Evolutionary conservation across 2,797 vertebrate genomes (phyloP).

Genomic region (Gadopsis bispinosus): DNA sequence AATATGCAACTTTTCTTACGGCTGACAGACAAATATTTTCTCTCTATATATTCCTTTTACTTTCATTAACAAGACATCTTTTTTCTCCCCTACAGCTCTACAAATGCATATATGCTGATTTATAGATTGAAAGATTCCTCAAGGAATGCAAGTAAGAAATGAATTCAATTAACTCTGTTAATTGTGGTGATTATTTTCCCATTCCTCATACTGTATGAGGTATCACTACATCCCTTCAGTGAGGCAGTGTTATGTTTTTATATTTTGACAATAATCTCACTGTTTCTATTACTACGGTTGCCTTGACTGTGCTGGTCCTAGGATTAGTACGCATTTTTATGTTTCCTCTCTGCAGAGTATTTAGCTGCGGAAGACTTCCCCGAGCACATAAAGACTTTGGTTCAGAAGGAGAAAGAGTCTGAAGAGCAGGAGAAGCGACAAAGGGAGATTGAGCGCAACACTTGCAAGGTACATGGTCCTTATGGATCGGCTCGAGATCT

Average conservation of each 20-base stretch:
- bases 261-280: not conserved
- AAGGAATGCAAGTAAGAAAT: constrained; percentile 96
- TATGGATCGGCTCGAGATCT: not conserved
- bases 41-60: not conserved
- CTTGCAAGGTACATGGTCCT: constrained; percentile 91
- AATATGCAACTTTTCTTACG: not conserved
- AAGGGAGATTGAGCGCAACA: constrained; percentile 98
- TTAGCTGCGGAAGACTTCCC: constrained; percentile 93
- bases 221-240: not conserved
- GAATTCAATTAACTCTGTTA: not conserved
- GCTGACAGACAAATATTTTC: constrained; percentile 14
- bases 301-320: not conserved
- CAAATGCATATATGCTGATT: constrained; percentile 99
- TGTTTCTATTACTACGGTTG: not conserved
- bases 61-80: constrained; percentile 4
- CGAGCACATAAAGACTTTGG: constrained; percentile 93
- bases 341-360: constrained; percentile 87
- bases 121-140: constrained; percentile 95
- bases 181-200: not conserved
- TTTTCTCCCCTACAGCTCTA: constrained; percentile 87
- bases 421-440: constrained; percentile 98
- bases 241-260: not conserved
- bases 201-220: not conserved
- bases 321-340: constrained; percentile 10
- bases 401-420: constrained; percentile 94